A percentile compares a stretch with the other conserved stretches of the same genome.
These are phyloP conservation scores for Diachasmimorpha longicaudata DNA, from an alignment of 1,140 invertebrate species.

Conservation along the genomic window DNA sequence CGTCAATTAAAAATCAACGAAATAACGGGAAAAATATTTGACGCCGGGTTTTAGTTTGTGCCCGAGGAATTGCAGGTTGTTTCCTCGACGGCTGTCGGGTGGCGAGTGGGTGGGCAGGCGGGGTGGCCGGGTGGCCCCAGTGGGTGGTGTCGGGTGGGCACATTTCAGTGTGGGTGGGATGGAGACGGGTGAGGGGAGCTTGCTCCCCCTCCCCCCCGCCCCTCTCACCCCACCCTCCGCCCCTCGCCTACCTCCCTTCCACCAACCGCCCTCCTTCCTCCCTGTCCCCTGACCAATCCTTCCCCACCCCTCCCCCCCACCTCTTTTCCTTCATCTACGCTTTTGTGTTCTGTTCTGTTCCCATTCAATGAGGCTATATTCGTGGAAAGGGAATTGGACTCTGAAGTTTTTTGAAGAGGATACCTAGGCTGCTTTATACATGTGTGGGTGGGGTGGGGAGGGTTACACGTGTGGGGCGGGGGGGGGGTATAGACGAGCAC, in stretches of 20 bases:
- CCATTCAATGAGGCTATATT: not conserved
- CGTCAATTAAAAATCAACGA: not conserved
- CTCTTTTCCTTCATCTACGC: not conserved
- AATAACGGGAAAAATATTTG: slow-evolving; percentile 6
- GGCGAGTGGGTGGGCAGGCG: slow-evolving; percentile 62
- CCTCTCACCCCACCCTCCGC: slow-evolving; percentile 22
- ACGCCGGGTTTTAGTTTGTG: slow-evolving; percentile 16
- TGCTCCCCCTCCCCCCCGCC: slow-evolving; percentile 41
- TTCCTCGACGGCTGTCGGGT: slow-evolving; percentile 63
- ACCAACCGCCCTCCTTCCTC: no score
- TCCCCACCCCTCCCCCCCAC: not conserved
- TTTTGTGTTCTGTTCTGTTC: not conserved
- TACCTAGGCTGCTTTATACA: no score
- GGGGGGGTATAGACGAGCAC: no score
- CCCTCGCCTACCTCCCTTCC: slow-evolving; percentile 2
- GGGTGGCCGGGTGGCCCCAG: slow-evolving; percentile 56
- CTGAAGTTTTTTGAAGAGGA: not conserved
- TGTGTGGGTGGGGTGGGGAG: no score
- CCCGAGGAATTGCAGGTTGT: slow-evolving; percentile 56
- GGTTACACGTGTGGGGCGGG: no score
- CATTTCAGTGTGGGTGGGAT: slow-evolving; percentile 33
- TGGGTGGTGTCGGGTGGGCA: slow-evolving; percentile 48
- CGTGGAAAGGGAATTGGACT: not conserved
- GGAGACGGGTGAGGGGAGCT: slow-evolving; percentile 54
- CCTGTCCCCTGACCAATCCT: not conserved